phyloP scores from a whole-genome alignment of 2,113 vertebrate genomes.

The Telmatochromis brachygnathus region DNA sequence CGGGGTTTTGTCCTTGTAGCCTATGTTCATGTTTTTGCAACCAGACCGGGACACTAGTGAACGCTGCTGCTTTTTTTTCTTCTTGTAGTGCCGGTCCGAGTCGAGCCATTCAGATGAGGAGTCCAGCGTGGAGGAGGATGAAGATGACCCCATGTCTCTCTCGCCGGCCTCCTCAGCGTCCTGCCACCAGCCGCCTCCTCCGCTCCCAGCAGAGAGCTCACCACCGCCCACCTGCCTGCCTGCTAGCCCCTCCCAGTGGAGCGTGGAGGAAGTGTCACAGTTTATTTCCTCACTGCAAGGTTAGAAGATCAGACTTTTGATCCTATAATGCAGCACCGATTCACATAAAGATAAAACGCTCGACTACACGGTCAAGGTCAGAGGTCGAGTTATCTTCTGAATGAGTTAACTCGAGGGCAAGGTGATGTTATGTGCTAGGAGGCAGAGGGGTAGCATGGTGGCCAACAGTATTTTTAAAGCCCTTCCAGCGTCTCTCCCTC shows the following conservation, averaged over 20 bases:
- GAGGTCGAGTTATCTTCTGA: neutral
- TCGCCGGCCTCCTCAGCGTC: slow-evolving; percentile 84
- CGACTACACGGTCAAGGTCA: accelerated
- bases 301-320: slow-evolving; percentile 3
- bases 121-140: slow-evolving; percentile 85
- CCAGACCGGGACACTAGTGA: neutral
- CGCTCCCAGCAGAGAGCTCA: slow-evolving; percentile 48
- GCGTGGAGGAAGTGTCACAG: slow-evolving; percentile 89
- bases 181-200: slow-evolving; percentile 68
- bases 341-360: neutral
- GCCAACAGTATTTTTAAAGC: neutral
- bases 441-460: neutral
- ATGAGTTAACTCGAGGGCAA: neutral
- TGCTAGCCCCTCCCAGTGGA: slow-evolving; percentile 85
- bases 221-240: slow-evolving; percentile 77
- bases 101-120: slow-evolving; percentile 91
- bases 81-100: slow-evolving; percentile 81
- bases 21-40: neutral
- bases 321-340: accelerated
- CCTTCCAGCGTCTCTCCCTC: accelerated
- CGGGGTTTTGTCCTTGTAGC: neutral
- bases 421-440: accelerated
- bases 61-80: neutral
- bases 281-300: slow-evolving; percentile 95
- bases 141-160: slow-evolving; percentile 79